Base-by-base conservation (phyloP, 1,140 invertebrate species). In the Pristionchus pacificus region DNA sequence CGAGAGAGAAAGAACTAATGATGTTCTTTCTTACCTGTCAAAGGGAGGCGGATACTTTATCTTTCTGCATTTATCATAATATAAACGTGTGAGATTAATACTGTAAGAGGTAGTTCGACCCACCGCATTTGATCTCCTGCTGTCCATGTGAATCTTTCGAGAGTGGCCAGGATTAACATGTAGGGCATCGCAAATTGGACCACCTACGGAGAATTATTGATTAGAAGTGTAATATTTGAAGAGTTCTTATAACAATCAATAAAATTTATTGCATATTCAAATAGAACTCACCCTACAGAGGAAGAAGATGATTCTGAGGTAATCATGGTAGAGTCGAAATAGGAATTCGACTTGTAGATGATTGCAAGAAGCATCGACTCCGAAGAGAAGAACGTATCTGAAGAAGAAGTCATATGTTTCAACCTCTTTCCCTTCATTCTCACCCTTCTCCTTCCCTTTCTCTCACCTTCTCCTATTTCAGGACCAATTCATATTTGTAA, bases 101-200 rank as follows among this genome's bases (percentile, higher is more conserved):
- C n/a, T n/a, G n/a, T n/a, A n/a, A n/a, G n/a, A n/a, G n/a, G n/a
- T n/a, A n/a, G n/a, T n/a, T n/a, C 55, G 24, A 57, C 55, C 55
- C 15, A 72, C 71, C 71, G 49, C 49, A 28, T 68, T 58, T 25
- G n/a, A 28, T 73, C 71, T 24, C 28, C 55, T 24, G 68, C 58
- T 49, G 71, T 73, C 71, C 71, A 73, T 0, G 68, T 27, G 59
- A 63, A 73, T 64, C 71, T 10, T 27, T 73, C 71, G 24, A 73
- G 68, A 38, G 71, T 73, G 15, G 68, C 68, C 6, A 73, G 30
- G 49, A 73, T 73, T 1, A 73, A 66, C 29, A 73, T 68, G 38
- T 63, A 73, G 19, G 71, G 71, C 31, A 73, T 73, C 6, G 71
- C 71, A 25, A 73, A 73, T 59, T 73, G 71, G 29, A 73, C 71